Conservation (phyloP, 2,888 invertebrate genomes). For the Tetrapedia diversipes region DNA sequence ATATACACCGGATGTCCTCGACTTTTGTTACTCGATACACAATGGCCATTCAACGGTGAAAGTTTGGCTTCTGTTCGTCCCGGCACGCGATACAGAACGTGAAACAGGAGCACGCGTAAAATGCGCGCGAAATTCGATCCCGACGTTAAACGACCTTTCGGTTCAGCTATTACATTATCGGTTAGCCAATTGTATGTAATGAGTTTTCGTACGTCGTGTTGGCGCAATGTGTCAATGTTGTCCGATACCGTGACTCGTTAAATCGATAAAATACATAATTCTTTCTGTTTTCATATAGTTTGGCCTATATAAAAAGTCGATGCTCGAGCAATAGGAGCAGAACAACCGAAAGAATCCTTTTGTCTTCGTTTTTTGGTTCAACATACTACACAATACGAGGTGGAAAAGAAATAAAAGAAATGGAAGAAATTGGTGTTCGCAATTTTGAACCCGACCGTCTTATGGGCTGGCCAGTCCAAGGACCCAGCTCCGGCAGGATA, state of each 20-base stretch:
- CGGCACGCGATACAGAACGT: conserved; percentile 1
- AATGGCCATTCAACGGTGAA: not conserved
- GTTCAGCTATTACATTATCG: conserved; percentile 21
- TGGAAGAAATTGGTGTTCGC: conserved; percentile 61
- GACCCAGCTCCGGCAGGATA: conserved; percentile 73
- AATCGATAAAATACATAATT: not conserved
- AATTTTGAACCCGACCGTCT: conserved; percentile 61
- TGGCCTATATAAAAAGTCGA: too few relatives aligned
- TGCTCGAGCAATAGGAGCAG: too few relatives aligned
- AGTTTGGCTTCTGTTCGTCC: not conserved
- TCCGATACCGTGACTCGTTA: not conserved
- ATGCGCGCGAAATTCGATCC: conserved; percentile 41
- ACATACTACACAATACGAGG: conserved; percentile 15
- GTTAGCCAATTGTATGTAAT: conserved; percentile 14
- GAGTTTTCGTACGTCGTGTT: not conserved
- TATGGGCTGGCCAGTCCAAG: conserved; percentile 14
- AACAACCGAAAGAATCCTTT: not conserved
- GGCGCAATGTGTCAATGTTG: not conserved
- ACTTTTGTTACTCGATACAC: not conserved
- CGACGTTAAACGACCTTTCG: conserved; percentile 10
- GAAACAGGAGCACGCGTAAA: conserved; percentile 25
- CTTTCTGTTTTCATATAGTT: not conserved
- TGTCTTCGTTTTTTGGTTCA: not conserved
- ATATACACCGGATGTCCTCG: not conserved
- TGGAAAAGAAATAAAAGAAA: conserved; percentile 16